A percentile compares a stretch with the other conserved stretches of the same genome.
These are phyloP conservation scores for Megaceryle maxima DNA, from an alignment of 2,113 vertebrate species.

Conservation along the genomic window DNA sequence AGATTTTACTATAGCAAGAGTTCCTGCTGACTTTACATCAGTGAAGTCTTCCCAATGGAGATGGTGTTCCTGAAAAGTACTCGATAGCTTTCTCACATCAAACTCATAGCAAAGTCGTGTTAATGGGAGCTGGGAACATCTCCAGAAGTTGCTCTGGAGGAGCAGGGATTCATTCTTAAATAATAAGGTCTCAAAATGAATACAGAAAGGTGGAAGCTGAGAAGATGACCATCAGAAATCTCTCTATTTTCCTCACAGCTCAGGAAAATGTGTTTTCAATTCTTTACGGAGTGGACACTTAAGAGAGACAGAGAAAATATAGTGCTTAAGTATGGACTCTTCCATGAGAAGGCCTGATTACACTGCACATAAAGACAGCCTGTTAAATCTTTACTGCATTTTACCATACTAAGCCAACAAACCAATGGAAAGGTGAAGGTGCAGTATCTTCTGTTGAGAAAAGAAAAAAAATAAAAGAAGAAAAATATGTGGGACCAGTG, in stretches of 20 bases:
- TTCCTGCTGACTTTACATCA: slow-evolving; percentile 7
- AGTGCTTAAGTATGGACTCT: background rate
- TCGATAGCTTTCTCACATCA: background rate
- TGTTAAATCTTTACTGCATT: background rate
- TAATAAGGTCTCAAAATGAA: background rate
- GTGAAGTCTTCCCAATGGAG: slow-evolving; percentile 3
- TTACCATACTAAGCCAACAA: background rate
- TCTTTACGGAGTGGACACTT: background rate
- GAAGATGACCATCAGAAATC: background rate
- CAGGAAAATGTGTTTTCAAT: background rate
- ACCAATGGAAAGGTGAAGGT: background rate
- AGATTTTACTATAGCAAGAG: background rate
- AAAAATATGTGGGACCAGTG: background rate
- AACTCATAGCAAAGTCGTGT: background rate
- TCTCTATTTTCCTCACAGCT: background rate
- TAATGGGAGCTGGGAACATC: background rate
- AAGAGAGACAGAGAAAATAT: background rate
- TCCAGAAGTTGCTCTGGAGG: background rate
- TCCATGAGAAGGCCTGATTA: background rate
- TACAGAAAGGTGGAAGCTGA: background rate
- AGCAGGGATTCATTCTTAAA: background rate
- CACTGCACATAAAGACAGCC: background rate
- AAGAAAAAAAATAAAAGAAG: background rate
- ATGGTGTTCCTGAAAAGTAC: background rate
- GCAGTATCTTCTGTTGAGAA: background rate